phyloP scores from a whole-genome alignment of 2,797 vertebrate genomes.

The Brachyrhaphis roseni region DNA sequence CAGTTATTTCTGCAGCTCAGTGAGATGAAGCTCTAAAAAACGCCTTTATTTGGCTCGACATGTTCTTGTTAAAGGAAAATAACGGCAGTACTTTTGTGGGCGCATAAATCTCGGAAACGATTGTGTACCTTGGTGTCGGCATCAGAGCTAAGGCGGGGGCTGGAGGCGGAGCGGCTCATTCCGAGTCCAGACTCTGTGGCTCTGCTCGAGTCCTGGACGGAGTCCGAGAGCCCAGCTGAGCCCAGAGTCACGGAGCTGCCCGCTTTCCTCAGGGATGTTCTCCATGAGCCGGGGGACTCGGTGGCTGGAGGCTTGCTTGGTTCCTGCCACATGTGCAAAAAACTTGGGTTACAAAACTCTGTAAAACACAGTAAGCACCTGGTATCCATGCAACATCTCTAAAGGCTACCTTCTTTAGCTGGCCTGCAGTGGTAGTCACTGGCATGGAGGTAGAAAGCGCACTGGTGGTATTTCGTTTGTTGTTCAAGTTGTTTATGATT shows the following conservation, averaged over 20 bases:
- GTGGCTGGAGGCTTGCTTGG: slow-evolving; percentile 64
- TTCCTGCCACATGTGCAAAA: slow-evolving; percentile 59
- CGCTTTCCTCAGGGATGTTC: slow-evolving; percentile 84
- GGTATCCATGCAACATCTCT: background rate
- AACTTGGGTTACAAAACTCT: background rate
- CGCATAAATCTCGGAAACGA: slow-evolving; percentile 7
- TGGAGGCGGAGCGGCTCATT: slow-evolving; percentile 86
- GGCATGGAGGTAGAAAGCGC: slow-evolving; percentile 75
- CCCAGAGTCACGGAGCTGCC: slow-evolving; percentile 84
- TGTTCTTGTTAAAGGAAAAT: slow-evolving; percentile 10
- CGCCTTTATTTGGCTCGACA: slow-evolving; percentile 31
- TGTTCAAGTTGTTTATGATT: slow-evolving; percentile 89
- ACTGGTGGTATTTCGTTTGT: slow-evolving; percentile 81
- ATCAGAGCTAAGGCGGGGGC: slow-evolving; percentile 84
- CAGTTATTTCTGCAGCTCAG: slow-evolving; percentile 25
- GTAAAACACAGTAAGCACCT: background rate
- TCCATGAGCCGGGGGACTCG: slow-evolving; percentile 83
- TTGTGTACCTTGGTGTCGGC: slow-evolving; percentile 76
- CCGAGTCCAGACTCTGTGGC: slow-evolving; percentile 65
- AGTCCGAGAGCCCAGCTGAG: slow-evolving; percentile 73
- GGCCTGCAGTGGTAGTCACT: slow-evolving; percentile 65
- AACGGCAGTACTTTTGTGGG: slow-evolving; percentile 9
- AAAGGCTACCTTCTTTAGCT: slow-evolving; percentile 77
- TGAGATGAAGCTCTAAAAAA: slow-evolving; percentile 26
- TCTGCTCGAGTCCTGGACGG: slow-evolving; percentile 70